Percentiles rank a stretch among this genome's conserved stretches.
Evolutionary conservation across 2,797 vertebrate genomes (phyloP).

Genomic region (Poeciliopsis presidionis): DNA sequence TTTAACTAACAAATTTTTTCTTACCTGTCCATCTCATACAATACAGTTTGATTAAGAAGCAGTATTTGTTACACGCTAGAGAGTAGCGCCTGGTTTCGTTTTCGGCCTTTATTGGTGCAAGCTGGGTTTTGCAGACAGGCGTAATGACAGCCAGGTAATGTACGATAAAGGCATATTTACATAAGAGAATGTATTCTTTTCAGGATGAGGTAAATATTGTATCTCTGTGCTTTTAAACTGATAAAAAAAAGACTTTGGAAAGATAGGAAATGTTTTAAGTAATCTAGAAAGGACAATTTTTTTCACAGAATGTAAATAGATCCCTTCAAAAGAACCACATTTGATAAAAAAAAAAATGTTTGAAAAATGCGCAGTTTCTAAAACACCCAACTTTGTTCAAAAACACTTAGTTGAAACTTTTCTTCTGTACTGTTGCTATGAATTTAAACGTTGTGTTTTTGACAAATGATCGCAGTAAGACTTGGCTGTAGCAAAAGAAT

Average conservation of each 20-base stretch:
- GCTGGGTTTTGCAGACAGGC: conserved; percentile 52
- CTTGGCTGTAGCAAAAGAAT: conserved; percentile 71
- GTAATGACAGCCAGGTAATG: conserved; percentile 54
- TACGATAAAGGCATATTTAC: conserved; percentile 67
- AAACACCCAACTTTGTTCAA: conserved; percentile 61
- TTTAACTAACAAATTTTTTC: conserved; percentile 76
- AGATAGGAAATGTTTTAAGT: conserved; percentile 30
- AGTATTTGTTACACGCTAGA: conserved; percentile 69
- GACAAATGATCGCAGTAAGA: conserved; percentile 65
- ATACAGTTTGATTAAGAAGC: conserved; percentile 64
- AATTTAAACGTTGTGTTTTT: conserved; percentile 64
- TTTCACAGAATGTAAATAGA: conserved; percentile 82
- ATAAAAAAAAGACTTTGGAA: conserved; percentile 34
- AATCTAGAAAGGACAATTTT: conserved; percentile 31
- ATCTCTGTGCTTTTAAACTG: conserved; percentile 60
- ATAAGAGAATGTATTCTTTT: conserved; percentile 82
- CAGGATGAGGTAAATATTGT: conserved; percentile 63
- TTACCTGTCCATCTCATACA: conserved; percentile 78
- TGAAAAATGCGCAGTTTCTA: conserved; percentile 63
- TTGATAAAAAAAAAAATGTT: conserved; percentile 65
- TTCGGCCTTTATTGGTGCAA: conserved; percentile 59
- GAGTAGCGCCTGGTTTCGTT: conserved; percentile 60
- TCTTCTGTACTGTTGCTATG: conserved; percentile 73
- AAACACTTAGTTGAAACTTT: conserved; percentile 71
- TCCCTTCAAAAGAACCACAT: conserved; percentile 62